These are phyloP conservation scores for Lemur catta DNA, from an alignment of 2,797 vertebrate genomes.

Conservation along the genomic window DNA sequence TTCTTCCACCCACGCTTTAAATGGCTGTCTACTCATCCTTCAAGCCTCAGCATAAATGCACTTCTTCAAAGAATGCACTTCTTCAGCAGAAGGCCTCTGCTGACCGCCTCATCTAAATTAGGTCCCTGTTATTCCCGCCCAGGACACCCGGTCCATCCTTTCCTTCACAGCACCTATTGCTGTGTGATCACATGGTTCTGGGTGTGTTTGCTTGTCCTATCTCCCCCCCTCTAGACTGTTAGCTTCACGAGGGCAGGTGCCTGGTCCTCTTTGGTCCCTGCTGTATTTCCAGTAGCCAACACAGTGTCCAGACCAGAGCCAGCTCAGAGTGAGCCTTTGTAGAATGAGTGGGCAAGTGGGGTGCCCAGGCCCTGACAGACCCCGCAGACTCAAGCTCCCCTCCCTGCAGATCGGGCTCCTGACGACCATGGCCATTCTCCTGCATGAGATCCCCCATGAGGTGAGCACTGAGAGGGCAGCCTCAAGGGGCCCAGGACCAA, in stretches of 20 bases:
- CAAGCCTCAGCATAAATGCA: not conserved
- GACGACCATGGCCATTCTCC: conserved; percentile 96
- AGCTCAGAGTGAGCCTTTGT: not conserved
- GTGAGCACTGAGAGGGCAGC: conserved; percentile 82
- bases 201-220: no score
- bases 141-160: not conserved
- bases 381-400: not conserved
- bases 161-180: not conserved
- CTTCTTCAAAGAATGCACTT: not conserved
- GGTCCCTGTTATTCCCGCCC: not conserved
- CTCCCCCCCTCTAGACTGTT: not conserved
- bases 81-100: not conserved
- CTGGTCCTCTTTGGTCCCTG: not conserved
- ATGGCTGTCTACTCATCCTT: not conserved
- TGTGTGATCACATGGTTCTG: rapidly evolving
- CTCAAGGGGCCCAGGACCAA: not conserved
- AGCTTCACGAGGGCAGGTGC: not conserved
- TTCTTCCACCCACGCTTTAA: not conserved
- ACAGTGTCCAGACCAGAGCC: not conserved
- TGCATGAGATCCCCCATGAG: conserved; percentile 99
- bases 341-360: not conserved
- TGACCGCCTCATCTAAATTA: not conserved
- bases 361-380: not conserved
- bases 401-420: conserved; percentile 93
- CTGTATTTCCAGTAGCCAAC: not conserved